These are phyloP conservation scores for Onchidella celtica DNA, from an alignment of 2,888 invertebrate species.

Conservation along the genomic window DNA sequence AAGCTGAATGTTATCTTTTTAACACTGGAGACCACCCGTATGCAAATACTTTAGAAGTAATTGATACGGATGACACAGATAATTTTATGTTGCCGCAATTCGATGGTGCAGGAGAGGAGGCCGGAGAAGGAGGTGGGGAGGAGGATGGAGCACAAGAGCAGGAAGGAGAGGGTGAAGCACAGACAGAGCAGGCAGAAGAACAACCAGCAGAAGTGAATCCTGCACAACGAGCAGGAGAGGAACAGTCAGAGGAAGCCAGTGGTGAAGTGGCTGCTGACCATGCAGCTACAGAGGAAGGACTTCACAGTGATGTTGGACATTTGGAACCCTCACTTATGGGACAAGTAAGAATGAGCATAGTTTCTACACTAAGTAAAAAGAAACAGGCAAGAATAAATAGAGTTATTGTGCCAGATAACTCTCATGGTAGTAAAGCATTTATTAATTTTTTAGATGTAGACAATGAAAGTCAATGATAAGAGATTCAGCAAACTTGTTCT, in stretches of 20 bases:
- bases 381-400: too few relatives aligned
- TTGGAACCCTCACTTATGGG: conserved; percentile 37
- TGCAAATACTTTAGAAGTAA: conserved; percentile 11
- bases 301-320: conserved; percentile 31
- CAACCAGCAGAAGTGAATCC: conserved; percentile 20
- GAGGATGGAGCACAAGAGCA: conserved; percentile 38
- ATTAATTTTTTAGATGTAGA: too few relatives aligned
- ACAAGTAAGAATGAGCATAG: conserved; percentile 33
- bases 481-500: too few relatives aligned
- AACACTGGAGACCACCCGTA: conserved; percentile 25
- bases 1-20: background rate
- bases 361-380: too few relatives aligned
- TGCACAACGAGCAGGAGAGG: conserved; percentile 41
- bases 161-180: conserved; percentile 6
- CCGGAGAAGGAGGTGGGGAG: conserved; percentile 53
- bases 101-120: conserved; percentile 49
- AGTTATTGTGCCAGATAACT: too few relatives aligned
- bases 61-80: background rate
- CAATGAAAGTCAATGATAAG: too few relatives aligned
- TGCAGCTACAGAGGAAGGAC: conserved; percentile 9
- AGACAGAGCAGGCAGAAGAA: conserved; percentile 26
- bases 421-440: too few relatives aligned
- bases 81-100: conserved; percentile 45
- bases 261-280: conserved; percentile 22
- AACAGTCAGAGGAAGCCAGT: conserved; percentile 30